Evolutionary conservation across 2,888 invertebrate genomes (phyloP), one percentile per base, ranked within the genome.

Genomic region (Elaeidobius kamerunicus): DNA sequence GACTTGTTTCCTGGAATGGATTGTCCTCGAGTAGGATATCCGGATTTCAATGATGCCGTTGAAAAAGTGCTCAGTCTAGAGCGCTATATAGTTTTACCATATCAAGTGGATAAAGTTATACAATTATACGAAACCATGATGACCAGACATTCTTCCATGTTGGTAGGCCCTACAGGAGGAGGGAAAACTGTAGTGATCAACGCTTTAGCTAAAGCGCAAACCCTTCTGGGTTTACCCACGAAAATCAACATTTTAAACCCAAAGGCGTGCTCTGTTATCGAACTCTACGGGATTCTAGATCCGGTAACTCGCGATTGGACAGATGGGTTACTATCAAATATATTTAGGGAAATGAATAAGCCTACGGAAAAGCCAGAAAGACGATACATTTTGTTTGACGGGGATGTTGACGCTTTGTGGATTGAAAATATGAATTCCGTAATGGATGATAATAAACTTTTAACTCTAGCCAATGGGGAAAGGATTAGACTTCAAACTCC

Each of bases 381-480:
- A 46, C 43, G 63, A 36, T 63, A 91, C 69, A 90, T 93, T 39
- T 76, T 94, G 39, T 94, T 93, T 73, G 95, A 95, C 69, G 95
- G 95, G 2, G 93, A 94, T 68, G 92, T 95, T 2, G 94, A 95
- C 75, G 90, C 94, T 1, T 77, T 93, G 32, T 95, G 94, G 94
- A 91, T 95, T 59, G 95, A 95, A 74, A 95, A 94, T 74, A 94
- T 95, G 92, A 95, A 94, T 75, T 92, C 93, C 0, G 93, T 95
- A 1, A 94, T 95, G 94, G 95, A 95, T 67, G 94, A 95, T 72
- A 95, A 94, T 69, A 88, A 86, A 67, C 75, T 94, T 34, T 75
- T 95, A 48, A 95, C 94, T 1, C 75, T 95, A 52, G 91, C 93
- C 3, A 95, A 94, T 70, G 93, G 49, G 90, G 95, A 74, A 45